phyloP scores from a whole-genome alignment of 1,140 invertebrate genomes.

The Pomacea maculata region DNA sequence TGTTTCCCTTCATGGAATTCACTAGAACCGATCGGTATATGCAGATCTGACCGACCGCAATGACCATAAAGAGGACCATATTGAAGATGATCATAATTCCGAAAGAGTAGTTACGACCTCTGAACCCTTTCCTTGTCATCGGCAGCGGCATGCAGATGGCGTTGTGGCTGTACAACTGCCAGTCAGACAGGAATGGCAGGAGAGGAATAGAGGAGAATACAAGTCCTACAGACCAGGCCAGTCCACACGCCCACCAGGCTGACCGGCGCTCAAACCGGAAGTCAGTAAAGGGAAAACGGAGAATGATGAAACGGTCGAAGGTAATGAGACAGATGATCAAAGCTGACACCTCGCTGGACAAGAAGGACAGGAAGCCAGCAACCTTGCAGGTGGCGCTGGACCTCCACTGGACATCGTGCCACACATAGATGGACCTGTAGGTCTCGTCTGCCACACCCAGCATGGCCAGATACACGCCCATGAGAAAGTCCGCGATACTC shows the following conservation, averaged over 20 bases:
- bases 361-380: constrained; percentile 45
- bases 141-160: constrained; percentile 37
- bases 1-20: constrained; percentile 1
- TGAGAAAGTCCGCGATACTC: constrained; percentile 24
- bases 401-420: constrained; percentile 38
- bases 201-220: constrained; percentile 24
- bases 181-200: constrained; percentile 5
- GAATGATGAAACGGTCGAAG: constrained; percentile 42
- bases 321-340: constrained; percentile 49
- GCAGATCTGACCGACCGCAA: constrained; percentile 32
- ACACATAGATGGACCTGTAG: constrained; percentile 42
- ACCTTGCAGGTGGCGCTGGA: constrained; percentile 36
- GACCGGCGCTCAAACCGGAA: constrained; percentile 23
- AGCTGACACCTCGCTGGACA: constrained; percentile 49
- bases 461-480: constrained; percentile 25
- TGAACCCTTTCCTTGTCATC: constrained; percentile 18
- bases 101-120: constrained; percentile 35
- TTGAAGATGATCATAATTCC: constrained; percentile 37
- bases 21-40: constrained; percentile 31
- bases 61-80: constrained; percentile 31
- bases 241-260: neutral
- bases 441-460: constrained; percentile 20
- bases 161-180: constrained; percentile 34
- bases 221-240: constrained; percentile 25
- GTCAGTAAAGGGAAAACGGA: constrained; percentile 43